Evolutionary conservation across 2,113 vertebrate species (phyloP), one percentile per base, ranked within the genome.

Genomic region (Polypterus bichir): DNA sequence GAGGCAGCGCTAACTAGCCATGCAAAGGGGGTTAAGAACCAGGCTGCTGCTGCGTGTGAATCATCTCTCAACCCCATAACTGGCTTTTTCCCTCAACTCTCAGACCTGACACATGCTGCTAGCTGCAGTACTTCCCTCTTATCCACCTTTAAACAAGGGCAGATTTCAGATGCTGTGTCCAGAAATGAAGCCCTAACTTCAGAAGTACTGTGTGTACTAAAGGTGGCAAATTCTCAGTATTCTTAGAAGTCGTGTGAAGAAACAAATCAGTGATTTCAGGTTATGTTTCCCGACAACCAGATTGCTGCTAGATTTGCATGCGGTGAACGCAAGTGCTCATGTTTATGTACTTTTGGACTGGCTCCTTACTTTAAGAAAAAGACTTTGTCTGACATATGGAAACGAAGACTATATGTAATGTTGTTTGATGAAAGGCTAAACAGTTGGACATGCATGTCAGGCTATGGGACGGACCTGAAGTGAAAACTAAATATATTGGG

Each of bases 171-270:
- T n/a, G n/a, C n/a, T n/a, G n/a, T n/a, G n/a, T n/a, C n/a, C n/a
- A n/a, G n/a, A n/a, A n/a, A n/a, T n/a, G n/a, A n/a, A n/a, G n/a
- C n/a, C 46, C 46, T 59, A 9, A 63, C 61, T 67, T 61, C 65
- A 63, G 65, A 65, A 52, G 60, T 63, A 65, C 51, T 57, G 47
- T 69, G 64, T 55, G 56, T 10, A 4, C 60, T 62, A 59, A 68
- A 62, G 1, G 54, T 68, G 49, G 55, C 56, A 62, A 60, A 69
- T 65, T 65, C 56, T 3, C 54, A 68, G 49, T 62, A 62, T 59
- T 65, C 62, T 2, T 68, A 55, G n/a, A 69, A 69, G 48, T 69
- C 67, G 44, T 60, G 57, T 59, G 57, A 63, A 69, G 56, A 65
- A 57, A 63, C 44, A 59, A 52, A 61, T 58, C 57, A 60, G 47